These are phyloP conservation scores for Elegia similella DNA, from an alignment of 2,888 invertebrate species.

Conservation along the genomic window DNA sequence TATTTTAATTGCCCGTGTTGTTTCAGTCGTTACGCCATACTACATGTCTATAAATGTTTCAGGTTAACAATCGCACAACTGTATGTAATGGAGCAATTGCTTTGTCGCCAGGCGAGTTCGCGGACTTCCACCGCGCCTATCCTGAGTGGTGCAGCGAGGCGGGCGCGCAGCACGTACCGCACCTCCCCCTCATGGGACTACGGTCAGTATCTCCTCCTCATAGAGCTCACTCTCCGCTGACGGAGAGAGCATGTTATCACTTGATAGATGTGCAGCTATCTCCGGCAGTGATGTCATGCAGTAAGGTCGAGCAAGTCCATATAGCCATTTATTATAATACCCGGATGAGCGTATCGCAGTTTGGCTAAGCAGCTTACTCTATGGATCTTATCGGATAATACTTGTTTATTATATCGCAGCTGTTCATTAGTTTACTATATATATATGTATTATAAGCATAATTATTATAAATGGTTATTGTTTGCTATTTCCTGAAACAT, in stretches of 20 bases:
- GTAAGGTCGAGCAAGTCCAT: conserved; percentile 22
- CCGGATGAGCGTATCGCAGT: conserved; percentile 8
- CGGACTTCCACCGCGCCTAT: conserved; percentile 90
- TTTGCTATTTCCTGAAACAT: too few relatives aligned
- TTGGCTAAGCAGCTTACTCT: background rate
- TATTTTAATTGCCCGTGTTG: too few relatives aligned
- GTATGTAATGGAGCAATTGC: conserved; percentile 20
- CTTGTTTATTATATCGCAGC: background rate
- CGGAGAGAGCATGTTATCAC: background rate
- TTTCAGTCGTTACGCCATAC: background rate
- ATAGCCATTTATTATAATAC: conserved; percentile 8
- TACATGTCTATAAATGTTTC: conserved; percentile 2
- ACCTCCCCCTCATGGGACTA: conserved; percentile 81
- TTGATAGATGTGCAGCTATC: conserved; percentile 16
- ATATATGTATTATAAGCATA: background rate
- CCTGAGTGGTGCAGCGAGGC: conserved; percentile 95
- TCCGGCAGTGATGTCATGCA: conserved; percentile 23
- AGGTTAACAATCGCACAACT: conserved; percentile 3
- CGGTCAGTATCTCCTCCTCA: conserved; percentile 51
- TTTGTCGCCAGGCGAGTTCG: conserved; percentile 90
- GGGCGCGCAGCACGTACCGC: conserved; percentile 83
- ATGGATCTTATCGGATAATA: background rate
- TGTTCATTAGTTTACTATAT: background rate
- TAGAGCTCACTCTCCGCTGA: background rate
- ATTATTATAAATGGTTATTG: too few relatives aligned